Evolutionary conservation across 1,140 invertebrate species (phyloP).

Genomic region (Bathynomus jamesi): DNA sequence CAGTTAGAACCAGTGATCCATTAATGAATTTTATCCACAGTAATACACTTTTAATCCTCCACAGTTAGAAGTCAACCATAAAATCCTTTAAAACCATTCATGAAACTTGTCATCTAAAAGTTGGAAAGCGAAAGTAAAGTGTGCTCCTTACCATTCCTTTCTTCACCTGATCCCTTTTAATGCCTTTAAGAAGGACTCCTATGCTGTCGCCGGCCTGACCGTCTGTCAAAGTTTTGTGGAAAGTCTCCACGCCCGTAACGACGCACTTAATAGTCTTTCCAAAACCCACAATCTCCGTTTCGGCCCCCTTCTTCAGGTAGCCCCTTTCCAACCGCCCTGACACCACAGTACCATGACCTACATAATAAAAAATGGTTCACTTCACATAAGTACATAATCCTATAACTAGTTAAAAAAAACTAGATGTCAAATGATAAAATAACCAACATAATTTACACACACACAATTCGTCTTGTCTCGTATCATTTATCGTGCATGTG

Average conservation of each 20-base stretch:
- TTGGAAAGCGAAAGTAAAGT: background rate
- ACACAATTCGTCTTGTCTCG: too few relatives aligned
- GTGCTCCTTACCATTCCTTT: constrained; percentile 55
- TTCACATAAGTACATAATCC: background rate
- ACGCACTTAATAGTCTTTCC: constrained; percentile 75
- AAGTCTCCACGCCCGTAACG: constrained; percentile 95
- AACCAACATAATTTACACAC: too few relatives aligned
- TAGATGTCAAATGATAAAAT: too few relatives aligned
- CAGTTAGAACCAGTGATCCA: too few relatives aligned
- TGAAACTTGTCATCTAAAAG: background rate
- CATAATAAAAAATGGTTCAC: constrained; percentile 14
- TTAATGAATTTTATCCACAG: too few relatives aligned
- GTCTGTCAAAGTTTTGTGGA: constrained; percentile 89
- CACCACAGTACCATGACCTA: constrained; percentile 86
- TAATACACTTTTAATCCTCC: too few relatives aligned
- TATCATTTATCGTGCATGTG: too few relatives aligned
- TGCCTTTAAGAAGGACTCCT: constrained; percentile 77
- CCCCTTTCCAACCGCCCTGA: constrained; percentile 88
- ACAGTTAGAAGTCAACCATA: background rate
- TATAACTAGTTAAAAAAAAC: too few relatives aligned
- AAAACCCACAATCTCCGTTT: constrained; percentile 89
- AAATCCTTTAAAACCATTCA: background rate
- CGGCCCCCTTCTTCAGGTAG: constrained; percentile 83
- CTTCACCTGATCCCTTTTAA: constrained; percentile 86
- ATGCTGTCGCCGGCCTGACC: constrained; percentile 94